Base-by-base conservation (phyloP, 1,140 invertebrate genomes). In the Macrocentrus cingulum region DNA sequence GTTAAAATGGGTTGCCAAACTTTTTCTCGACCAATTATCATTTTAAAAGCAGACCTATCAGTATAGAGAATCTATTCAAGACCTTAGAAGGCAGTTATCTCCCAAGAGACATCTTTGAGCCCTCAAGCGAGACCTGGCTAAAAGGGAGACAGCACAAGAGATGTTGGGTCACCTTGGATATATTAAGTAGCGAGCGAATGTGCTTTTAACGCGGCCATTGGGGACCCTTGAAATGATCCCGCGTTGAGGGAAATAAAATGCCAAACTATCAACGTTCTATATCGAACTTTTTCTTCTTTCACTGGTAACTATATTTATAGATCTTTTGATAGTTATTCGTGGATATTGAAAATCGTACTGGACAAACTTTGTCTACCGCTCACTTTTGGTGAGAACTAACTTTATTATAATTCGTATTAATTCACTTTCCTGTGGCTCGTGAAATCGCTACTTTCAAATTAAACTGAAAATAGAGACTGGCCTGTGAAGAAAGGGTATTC, bases 391-490 rank as follows among this genome's bases (percentile, higher is more conserved):
- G 15, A n/a, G 18, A 19, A 13, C 8, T 51, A 51, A 36, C 32
- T 51, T 36, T 13, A 20, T 51, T 37, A 51, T 49, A 49, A 49
- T 51, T 51, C n/a, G 49, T 34, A 51, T 51, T 37, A 51, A 51
- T 51, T 36, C 18, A 9, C 25, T 29, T 29, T 9, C 25, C 25
- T n/a, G n/a, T n/a, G n/a, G n/a, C 25, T 29, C 25, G 15, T 49
- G 15, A 34, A 49, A 49, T 49, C 46, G 13, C 34, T 29, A 16
- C 46, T 20, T 9, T 49, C 15, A 29, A 34, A 51, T 51, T 51
- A 51, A 49, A 51, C 32, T 51, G 5, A 9, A 16, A 20, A 51
- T 51, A 11, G 20, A n/a, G 16, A 51, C 32, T 7, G 37, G 13
- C n/a, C n/a, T n/a, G n/a, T n/a, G n/a, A n/a, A n/a, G n/a, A n/a